Evolutionary conservation across 30 jellyfish, hydroid and myxozoan species (phyloP).

Genomic region (Aurelia aurita complex sp. Pacific): DNA sequence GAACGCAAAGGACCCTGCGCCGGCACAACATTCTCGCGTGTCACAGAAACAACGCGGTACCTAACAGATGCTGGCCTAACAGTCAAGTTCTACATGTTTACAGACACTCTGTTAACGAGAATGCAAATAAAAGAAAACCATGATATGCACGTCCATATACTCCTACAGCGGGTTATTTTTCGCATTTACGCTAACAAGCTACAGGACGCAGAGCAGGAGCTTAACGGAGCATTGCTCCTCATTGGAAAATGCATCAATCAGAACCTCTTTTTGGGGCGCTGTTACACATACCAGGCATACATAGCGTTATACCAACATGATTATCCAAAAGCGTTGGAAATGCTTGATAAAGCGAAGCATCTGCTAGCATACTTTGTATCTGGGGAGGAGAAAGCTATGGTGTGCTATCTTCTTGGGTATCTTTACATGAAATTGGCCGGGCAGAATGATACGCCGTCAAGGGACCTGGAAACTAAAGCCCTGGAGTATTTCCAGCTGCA

Average conservation of each 20-base stretch:
- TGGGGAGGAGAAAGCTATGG: slow-evolving; percentile 17
- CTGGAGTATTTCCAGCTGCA: slow-evolving; percentile 12
- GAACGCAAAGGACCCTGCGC: slow-evolving; percentile 15
- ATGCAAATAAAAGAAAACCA: not conserved
- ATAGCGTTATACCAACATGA: not conserved
- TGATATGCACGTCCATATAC: slow-evolving; percentile 7
- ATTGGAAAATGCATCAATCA: not conserved
- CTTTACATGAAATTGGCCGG: slow-evolving; percentile 22
- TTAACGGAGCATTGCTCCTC: not conserved
- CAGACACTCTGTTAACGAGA: not conserved
- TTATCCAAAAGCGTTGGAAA: not conserved
- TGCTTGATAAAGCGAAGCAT: slow-evolving; percentile 2
- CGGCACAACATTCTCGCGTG: not conserved
- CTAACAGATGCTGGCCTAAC: slow-evolving; percentile 17
- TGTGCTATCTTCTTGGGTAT: slow-evolving; percentile 14
- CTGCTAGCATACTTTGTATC: not conserved
- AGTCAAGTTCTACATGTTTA: not conserved
- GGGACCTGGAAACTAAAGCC: slow-evolving; percentile 1
- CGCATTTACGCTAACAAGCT: not conserved
- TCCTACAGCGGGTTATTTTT: not conserved
- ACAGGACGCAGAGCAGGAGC: not conserved
- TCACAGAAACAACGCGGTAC: not conserved
- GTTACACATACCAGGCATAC: slow-evolving; percentile 10
- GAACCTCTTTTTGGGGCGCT: slow-evolving; percentile 1
- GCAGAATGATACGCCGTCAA: not conserved